phyloP scores from a whole-genome alignment of 1,140 invertebrate genomes.

The Habropoda laboriosa region DNA sequence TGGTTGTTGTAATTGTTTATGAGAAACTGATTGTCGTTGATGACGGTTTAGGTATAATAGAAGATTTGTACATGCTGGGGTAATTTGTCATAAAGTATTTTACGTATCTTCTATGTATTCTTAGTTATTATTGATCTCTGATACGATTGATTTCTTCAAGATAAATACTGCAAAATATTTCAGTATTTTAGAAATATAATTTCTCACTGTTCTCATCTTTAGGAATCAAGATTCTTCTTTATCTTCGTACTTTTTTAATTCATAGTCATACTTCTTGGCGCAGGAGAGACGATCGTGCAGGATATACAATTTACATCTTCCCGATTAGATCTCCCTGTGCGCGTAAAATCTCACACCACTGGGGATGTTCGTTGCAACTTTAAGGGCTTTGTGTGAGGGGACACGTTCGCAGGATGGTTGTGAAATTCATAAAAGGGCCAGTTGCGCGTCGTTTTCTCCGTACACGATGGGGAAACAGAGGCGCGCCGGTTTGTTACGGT shows the following conservation, averaged over 20 bases:
- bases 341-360: background rate
- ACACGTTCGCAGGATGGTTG: background rate
- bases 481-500: conserved; percentile 9
- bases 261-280: background rate
- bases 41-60: no score
- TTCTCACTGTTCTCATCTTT: background rate
- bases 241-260: background rate
- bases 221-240: background rate
- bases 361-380: background rate
- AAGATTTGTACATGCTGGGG: no score
- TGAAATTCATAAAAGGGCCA: background rate
- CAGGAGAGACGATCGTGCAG: background rate
- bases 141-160: no score
- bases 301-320: background rate
- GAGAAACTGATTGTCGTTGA: background rate
- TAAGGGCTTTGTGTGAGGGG: background rate
- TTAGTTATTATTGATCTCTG: background rate
- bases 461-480: background rate
- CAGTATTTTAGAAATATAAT: background rate
- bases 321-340: background rate
- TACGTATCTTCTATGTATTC: background rate
- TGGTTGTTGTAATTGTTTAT: background rate
- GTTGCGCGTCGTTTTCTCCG: background rate
- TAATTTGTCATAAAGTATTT: no score
- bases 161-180: no score